Evolutionary conservation across 2,888 invertebrate genomes (phyloP), one percentile per base, ranked within the genome.

Genomic region (Iselma pallidipennis): DNA sequence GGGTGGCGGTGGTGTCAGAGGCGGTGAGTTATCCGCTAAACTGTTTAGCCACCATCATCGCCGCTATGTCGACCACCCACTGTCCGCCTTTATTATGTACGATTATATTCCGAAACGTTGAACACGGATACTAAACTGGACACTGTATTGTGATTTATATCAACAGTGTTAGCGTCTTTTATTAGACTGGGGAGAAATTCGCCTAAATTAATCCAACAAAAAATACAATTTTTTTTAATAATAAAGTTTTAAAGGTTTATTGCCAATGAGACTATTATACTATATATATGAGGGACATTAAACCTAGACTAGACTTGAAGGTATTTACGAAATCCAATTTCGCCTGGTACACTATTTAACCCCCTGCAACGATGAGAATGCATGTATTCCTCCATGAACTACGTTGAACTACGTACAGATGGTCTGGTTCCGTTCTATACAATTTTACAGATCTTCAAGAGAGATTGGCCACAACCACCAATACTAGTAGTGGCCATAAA

Each of bases 91-190:
- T 61, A 61, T 61, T 61, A 57, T 61, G 53, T 42, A 56, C 57
- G 61, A 55, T 61, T 61, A 61, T 52, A 61, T 61, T 61, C 57
- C 61, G 61, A 61, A 61, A 61, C 61, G 57, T 57, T 61, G 53
- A 57, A 29, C 61, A 57, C 49, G 61, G 57, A 26, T 25, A 29
- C 19, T 42, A 21, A 42, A 42, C 42, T 21, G 42, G 19, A 42
- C 42, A 42, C 10, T 21, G 21, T 42, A 42, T 10, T 19, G 42
- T 42, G 42, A 42, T 42, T 42, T 42, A 42, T 42, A 10, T 7
- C 21, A 19, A 42, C 42, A 42, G 21, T 42, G 10, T 42, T 42
- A 42, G 42, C 19, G 21, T 42, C 42, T 42, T 42, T 42, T 42
- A 42, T 42, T 42, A 19, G 10, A 16, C 29, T 12, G 12, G 16